Percentiles rank a stretch among this genome's conserved stretches.
Evolutionary conservation across 1,140 invertebrate species (phyloP).

Genomic region (Leptopilina clavipes): DNA sequence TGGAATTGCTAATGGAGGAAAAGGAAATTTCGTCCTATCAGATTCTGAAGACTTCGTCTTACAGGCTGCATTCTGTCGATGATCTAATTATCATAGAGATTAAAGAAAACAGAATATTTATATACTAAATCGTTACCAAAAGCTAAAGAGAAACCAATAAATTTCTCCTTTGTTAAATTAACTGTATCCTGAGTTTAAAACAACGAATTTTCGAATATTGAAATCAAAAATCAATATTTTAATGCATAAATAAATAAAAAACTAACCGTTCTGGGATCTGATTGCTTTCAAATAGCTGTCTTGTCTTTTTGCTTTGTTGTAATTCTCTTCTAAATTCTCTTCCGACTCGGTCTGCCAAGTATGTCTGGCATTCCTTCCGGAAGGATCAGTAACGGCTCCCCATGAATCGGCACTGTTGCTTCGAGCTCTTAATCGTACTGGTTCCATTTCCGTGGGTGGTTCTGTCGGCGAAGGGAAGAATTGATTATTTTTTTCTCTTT

Average conservation of each 20-base stretch:
- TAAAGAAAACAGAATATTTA: not conserved
- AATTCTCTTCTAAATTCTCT: constrained; percentile 61
- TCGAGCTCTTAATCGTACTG: constrained; percentile 77
- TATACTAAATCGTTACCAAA: too few species aligned
- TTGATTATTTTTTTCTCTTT: not conserved
- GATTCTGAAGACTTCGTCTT: constrained; percentile 39
- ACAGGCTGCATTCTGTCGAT: constrained; percentile 28
- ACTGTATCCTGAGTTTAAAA: too few species aligned
- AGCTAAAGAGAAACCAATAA: too few species aligned
- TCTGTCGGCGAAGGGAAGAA: constrained; percentile 51
- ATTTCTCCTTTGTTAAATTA: too few species aligned
- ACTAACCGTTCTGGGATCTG: constrained; percentile 66
- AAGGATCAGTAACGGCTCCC: constrained; percentile 65
- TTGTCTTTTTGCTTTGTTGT: constrained; percentile 72
- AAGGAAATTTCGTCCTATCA: constrained; percentile 43
- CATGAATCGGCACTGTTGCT: constrained; percentile 79
- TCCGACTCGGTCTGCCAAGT: constrained; percentile 66
- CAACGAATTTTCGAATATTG: too few species aligned
- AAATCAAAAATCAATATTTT: too few species aligned
- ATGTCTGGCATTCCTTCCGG: constrained; percentile 57
- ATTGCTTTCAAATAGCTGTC: constrained; percentile 74
- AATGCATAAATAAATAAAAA: not conserved
- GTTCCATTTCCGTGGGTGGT: constrained; percentile 72
- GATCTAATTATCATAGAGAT: constrained; percentile 33
- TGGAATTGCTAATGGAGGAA: constrained; percentile 44